These are phyloP conservation scores for Bagarius yarrelli DNA, from an alignment of 2,113 vertebrate genomes.

Conservation along the genomic window DNA sequence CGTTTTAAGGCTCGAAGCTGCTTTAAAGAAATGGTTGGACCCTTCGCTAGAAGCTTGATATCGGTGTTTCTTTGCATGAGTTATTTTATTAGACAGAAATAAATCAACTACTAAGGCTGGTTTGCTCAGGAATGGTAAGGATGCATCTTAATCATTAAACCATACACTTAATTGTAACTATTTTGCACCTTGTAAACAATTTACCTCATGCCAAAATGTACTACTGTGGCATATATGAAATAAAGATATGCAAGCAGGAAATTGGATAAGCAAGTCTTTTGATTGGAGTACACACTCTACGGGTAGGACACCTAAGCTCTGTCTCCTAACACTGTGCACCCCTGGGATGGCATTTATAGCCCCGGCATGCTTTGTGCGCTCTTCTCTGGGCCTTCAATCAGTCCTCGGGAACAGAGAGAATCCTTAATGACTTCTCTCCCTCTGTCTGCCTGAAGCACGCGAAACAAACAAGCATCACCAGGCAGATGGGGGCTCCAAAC, in stretches of 20 bases:
- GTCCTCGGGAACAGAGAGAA: slow-evolving; percentile 52
- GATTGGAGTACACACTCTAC: slow-evolving; percentile 34
- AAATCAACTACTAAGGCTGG: not conserved
- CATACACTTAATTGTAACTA: not conserved
- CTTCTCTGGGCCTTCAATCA: slow-evolving; percentile 51
- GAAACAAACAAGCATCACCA: slow-evolving; percentile 44
- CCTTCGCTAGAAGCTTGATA: not conserved
- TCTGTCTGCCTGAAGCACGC: slow-evolving; percentile 8
- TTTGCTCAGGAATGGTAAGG: not conserved
- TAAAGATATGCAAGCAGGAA: not conserved
- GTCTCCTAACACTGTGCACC: slow-evolving; percentile 41
- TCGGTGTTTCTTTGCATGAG: not conserved
- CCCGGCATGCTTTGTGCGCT: slow-evolving; percentile 40
- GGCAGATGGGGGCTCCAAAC: slow-evolving; percentile 24
- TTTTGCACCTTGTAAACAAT: not conserved
- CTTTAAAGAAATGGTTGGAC: not conserved
- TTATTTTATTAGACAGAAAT: not conserved
- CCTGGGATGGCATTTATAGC: slow-evolving; percentile 55
- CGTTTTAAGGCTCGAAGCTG: not conserved
- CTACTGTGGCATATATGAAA: not conserved
- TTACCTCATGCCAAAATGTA: not conserved
- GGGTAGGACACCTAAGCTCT: slow-evolving; percentile 34
- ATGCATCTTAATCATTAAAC: too few species aligned
- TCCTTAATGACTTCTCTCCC: slow-evolving; percentile 48
- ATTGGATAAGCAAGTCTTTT: not conserved